phyloP scores from a whole-genome alignment of 2,113 vertebrate genomes.

The Notarius quadriscutis region DNA sequence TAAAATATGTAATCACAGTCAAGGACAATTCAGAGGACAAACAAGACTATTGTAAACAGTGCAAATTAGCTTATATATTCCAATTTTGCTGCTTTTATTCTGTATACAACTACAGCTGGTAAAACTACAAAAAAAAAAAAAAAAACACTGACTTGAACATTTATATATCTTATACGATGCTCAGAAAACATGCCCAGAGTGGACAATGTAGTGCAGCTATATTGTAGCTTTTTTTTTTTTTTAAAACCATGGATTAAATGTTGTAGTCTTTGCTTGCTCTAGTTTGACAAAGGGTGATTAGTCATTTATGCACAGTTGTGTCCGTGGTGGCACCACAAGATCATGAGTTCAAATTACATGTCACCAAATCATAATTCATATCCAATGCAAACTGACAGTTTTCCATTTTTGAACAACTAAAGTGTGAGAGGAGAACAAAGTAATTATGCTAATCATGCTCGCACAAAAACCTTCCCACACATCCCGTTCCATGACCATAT shows the following conservation, averaged over 20 bases:
- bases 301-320: background rate
- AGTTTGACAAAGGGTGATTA: background rate
- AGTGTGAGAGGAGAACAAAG: background rate
- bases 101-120: background rate
- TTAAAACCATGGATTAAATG: background rate
- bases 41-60: slow-evolving; percentile 5
- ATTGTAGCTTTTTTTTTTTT: background rate
- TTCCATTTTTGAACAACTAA: slow-evolving; percentile 6
- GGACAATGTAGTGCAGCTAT: background rate
- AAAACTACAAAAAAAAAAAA: slow-evolving; percentile 4
- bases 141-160: background rate
- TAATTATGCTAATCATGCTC: slow-evolving; percentile 13
- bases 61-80: slow-evolving; percentile 7
- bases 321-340: background rate
- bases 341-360: slow-evolving; percentile 14
- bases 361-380: slow-evolving; percentile 19
- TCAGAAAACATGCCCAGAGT: background rate
- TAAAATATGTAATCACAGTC: slow-evolving; percentile 27
- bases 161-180: background rate
- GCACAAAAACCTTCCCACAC: background rate
- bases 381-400: background rate
- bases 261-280: background rate
- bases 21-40: slow-evolving; percentile 30
- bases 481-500: background rate
- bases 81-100: background rate